A percentile compares a stretch with the other conserved stretches of the same genome.
These are phyloP conservation scores for Notodonta ziczac DNA, from an alignment of 2,888 invertebrate genomes.

Conservation along the genomic window DNA sequence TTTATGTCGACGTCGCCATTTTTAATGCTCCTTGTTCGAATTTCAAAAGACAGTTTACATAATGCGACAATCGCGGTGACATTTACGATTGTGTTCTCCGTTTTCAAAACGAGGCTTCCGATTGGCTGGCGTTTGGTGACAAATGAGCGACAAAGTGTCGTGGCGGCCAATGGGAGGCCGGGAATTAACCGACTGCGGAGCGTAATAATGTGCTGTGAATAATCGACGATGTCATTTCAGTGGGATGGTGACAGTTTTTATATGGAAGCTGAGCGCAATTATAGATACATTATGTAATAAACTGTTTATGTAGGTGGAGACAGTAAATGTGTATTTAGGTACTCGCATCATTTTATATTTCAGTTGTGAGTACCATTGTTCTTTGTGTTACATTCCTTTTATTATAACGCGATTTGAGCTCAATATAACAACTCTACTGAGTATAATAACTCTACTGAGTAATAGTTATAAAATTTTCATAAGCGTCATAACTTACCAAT, in stretches of 20 bases:
- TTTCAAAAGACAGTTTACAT: slow-evolving; percentile 44
- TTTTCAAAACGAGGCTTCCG: slow-evolving; percentile 53
- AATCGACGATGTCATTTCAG: slow-evolving; percentile 47
- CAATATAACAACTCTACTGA: no score
- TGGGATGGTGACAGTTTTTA: slow-evolving; percentile 39
- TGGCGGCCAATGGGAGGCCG: slow-evolving; percentile 60
- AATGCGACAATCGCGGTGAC: slow-evolving; percentile 66
- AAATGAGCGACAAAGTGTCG: slow-evolving; percentile 77
- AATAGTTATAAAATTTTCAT: no score
- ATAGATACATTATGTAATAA: no score
- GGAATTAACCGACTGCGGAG: slow-evolving; percentile 40
- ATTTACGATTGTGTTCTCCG: slow-evolving; percentile 66
- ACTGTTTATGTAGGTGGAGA: neutral
- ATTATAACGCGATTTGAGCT: no score
- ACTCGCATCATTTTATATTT: no score
- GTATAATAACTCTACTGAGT: no score
- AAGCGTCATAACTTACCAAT: no score
- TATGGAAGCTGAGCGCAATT: slow-evolving; percentile 1
- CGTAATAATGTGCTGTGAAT: slow-evolving; percentile 55
- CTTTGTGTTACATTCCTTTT: no score
- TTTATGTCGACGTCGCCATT: slow-evolving; percentile 32
- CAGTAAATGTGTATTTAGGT: neutral
- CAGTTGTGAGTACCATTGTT: no score
- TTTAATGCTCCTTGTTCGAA: slow-evolving; percentile 22
- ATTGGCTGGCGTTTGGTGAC: slow-evolving; percentile 80